Percentiles rank a stretch among this genome's conserved stretches.
Conservation (phyloP, 2,888 invertebrate species). For the Timema podura region DNA sequence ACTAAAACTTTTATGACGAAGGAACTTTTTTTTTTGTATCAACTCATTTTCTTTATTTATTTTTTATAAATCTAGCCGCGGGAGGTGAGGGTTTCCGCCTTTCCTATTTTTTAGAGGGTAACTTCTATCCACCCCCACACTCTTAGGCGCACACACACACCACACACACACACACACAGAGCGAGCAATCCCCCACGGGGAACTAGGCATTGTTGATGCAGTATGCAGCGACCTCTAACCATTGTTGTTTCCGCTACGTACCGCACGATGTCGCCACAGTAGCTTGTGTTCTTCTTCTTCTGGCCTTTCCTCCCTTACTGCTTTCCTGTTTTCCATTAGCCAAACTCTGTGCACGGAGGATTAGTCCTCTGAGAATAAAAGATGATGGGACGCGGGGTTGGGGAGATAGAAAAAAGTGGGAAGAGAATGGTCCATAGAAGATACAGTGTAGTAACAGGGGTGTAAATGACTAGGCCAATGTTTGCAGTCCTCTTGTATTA, state of each 20-base stretch:
- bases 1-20: no score
- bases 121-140: no score
- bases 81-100: no score
- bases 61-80: no score
- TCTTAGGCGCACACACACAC: no score
- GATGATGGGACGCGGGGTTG: slow-evolving; percentile 2
- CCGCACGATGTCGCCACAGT: slow-evolving; percentile 22
- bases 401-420: slow-evolving; percentile 14
- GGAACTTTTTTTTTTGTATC: no score
- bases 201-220: slow-evolving; percentile 20
- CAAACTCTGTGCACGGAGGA: slow-evolving; percentile 25
- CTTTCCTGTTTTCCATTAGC: slow-evolving; percentile 29
- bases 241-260: slow-evolving; percentile 23
- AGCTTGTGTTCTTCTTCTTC: neutral
- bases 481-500: slow-evolving; percentile 25
- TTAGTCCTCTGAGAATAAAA: slow-evolving; percentile 29
- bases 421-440: neutral
- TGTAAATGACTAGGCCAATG: slow-evolving; percentile 32
- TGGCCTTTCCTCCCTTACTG: neutral
- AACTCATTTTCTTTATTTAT: no score
- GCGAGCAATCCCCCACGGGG: neutral
- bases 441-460: slow-evolving; percentile 26
- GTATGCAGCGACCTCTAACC: slow-evolving; percentile 21
- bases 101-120: no score
- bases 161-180: no score